phyloP scores from a whole-genome alignment of 1,140 invertebrate genomes.

The Drosophila chauvacae region DNA sequence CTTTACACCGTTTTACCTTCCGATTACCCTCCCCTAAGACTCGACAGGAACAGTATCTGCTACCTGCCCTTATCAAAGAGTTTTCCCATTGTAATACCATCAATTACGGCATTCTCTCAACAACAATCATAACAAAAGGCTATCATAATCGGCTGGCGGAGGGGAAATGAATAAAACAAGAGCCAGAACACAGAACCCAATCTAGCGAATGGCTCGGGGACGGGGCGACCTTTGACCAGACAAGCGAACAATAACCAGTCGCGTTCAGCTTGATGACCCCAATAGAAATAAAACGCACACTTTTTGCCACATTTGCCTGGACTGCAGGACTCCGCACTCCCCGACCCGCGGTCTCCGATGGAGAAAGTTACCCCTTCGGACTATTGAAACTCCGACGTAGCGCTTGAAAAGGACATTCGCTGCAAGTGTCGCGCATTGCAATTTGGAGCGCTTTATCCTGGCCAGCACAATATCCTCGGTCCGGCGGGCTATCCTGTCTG shows the following conservation, averaged over 20 bases:
- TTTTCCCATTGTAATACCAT: conserved; percentile 25
- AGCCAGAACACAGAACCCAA: conserved; percentile 39
- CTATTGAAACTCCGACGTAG: conserved; percentile 29
- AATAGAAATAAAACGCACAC: conserved; percentile 81
- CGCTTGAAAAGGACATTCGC: conserved; percentile 70
- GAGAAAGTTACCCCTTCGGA: conserved; percentile 15
- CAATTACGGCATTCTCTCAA: conserved; percentile 40
- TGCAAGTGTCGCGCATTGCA: conserved; percentile 74
- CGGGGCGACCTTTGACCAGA: conserved; percentile 53
- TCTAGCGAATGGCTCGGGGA: conserved; percentile 44
- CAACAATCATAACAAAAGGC: conserved; percentile 46
- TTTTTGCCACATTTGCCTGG: conserved; percentile 58
- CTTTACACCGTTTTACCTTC: background rate
- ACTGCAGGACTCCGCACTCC: background rate
- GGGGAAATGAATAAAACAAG: conserved; percentile 37
- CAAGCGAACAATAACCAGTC: conserved; percentile 69
- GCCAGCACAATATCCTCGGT: conserved; percentile 42
- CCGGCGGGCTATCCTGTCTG: conserved; percentile 3
- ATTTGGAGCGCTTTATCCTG: conserved; percentile 60
- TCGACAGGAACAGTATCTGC: conserved; percentile 1
- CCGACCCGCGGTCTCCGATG: background rate
- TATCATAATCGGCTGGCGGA: conserved; percentile 45
- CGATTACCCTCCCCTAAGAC: background rate
- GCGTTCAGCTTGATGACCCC: conserved; percentile 74
- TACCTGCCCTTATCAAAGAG: conserved; percentile 22